Evolutionary conservation across 2,888 invertebrate species (phyloP), one percentile per base, ranked within the genome.

Genomic region (Carterocephalus palaemon): DNA sequence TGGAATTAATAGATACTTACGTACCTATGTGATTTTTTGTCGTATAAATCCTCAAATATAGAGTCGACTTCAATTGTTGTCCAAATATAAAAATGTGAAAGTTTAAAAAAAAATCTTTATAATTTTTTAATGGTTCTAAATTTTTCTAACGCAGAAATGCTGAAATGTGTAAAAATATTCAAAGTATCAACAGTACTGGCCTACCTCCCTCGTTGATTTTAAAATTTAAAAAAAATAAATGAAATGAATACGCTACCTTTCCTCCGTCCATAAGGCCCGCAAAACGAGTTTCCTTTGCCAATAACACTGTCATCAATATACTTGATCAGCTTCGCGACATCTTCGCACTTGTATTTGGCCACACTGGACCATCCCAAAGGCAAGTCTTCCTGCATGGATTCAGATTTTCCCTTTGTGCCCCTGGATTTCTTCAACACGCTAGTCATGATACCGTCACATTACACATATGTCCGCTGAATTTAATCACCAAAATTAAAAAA

Each of bases 241-340:
- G 13, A 19, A 4, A 10, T 9, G 9, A n/a, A n/a, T n/a, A 1
- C 2, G n/a, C 2, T 80, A 94, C 94, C 93, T 91, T 93, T 93
- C 66, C 95, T 85, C 46, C 93, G 88, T 51, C 95, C 95, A 67
- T 91, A 95, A 6, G 95, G 95, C 39, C 95, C 94, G 59, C 92
- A 89, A 74, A 95, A 95, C 13, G 92, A 91, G 60, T 92, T 92
- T 57, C 92, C 92, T 70, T 92, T 93, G 43, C 95, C 95, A 64
- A 95, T 92, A 54, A 95, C 87, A 75, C 92, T 95, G 54, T 93
- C 92, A 63, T 94, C 93, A 54, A 95, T 92, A 68, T 92, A 94
- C 69, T 91, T 92, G 55, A 94, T 87, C 57, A 95, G 81, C 70
- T 92, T 92, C 31, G 88, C 86, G 17, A 89, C 88, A 63, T 93